Base-by-base conservation (phyloP, 1,140 invertebrate genomes). In the Cydia fagiglandana region DNA sequence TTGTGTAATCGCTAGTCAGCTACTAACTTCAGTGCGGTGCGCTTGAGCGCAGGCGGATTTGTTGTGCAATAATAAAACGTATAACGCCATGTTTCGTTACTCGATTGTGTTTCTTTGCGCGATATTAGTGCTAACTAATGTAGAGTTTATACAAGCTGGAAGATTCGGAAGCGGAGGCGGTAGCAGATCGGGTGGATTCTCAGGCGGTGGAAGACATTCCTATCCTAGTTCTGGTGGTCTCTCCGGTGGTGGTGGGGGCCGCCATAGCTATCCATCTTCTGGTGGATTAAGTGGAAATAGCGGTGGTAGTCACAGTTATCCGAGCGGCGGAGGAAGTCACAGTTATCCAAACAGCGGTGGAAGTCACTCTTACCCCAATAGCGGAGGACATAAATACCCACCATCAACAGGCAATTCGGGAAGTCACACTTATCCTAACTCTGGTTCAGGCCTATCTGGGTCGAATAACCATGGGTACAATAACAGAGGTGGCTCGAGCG, bases 191-290 rank as follows among this genome's bases (percentile, higher is more conserved):
- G 84, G 82, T 81, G 70, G 80, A 79, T 50, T 20, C 50, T 20
- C 83, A 73, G 83, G 85, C 50, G 56, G 83, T 73, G 83, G 85
- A 70, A 77, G 81, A 61, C 82, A 86, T 41, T 80, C 75, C 66
- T 86, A 86, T 80, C 84, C 83, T 10, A 84, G 80, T 53, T 84
- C 84, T 5, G 81, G 83, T 64, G 83, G 84, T 13, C 77, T 84
- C 34, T 88, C 86, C 15, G 86, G 86, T 20, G 74, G 83, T n/a
- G 77, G 83, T 17, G 77, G 82, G 17, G 82, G 76, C n/a, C 64
- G 20, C 41, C 84, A 86, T 75, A 80, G 79, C n/a, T 87, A 87
- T 76, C 87, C 87, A 6, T 78, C 83, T 15, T 82, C 82, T 20
- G 86, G 87, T 2, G 86, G 86, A 41, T 64, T 86, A 28, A 85